Evolutionary conservation across 2,888 invertebrate genomes (phyloP), one percentile per base, ranked within the genome.

Genomic region (Nipponacmea schrenckii): DNA sequence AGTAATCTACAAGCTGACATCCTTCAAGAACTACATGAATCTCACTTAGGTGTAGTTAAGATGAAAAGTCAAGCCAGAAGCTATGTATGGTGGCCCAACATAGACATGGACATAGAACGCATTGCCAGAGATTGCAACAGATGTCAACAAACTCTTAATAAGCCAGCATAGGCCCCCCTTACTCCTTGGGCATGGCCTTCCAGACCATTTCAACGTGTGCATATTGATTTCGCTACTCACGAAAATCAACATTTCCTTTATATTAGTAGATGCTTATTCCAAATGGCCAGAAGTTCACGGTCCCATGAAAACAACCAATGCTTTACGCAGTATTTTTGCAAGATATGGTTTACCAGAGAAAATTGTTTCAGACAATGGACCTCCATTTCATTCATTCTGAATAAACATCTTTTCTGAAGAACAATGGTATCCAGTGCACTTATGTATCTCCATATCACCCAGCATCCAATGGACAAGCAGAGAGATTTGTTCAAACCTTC

Each of bases 221-320:
- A 90, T 77, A 80, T 88, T 26, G 89, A 90, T 77, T 89, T 86
- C 79, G 86, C 87, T 20, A 89, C 88, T 8, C 87, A 85, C 44
- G 63, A 84, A 45, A 69, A 80, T 5, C 81, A 77, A 12, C 79
- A 77, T 74, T 78, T 85, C 31, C 74, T 89, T n/a, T 7, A 74
- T 89, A 26, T 71, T 89, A n/a, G 84, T 87, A 3, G 89, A 90
- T 74, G 81, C 86, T 7, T 83, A 80, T 74, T 87, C 88, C 0
- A 90, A 90, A 72, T 90, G 88, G 88, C 82, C 85, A 0, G 89
- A 90, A 77, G 83, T 88, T 3, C 31, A 31, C 31, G 68, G 76
- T 7, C 26, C 65, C 12, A 77, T 80, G 69, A 64, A 68, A 7
- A 81, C 80, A 1, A 78, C 82, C n/a, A 67, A 68, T 10, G 64